Evolutionary conservation across 2,797 vertebrate genomes (phyloP).

Genomic region (Valencia hispanica): DNA sequence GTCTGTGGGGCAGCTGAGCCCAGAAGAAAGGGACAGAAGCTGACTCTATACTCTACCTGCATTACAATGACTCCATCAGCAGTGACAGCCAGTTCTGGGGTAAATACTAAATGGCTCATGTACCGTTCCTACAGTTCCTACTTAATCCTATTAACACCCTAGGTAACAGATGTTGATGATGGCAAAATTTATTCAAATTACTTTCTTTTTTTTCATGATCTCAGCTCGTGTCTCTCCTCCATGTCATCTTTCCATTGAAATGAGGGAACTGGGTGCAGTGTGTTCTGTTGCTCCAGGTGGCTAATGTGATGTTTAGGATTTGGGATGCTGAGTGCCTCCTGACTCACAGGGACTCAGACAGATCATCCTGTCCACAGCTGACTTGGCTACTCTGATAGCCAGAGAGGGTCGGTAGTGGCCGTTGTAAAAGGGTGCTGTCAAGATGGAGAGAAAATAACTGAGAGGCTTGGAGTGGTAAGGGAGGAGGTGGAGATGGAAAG

Average conservation of each 20-base stretch:
- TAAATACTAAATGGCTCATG: conserved; percentile 35
- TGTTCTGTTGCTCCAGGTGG: conserved; percentile 36
- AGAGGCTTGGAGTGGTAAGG: background rate
- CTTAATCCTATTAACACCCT: conserved; percentile 42
- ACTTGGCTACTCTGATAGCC: conserved; percentile 11
- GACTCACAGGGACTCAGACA: conserved; percentile 42
- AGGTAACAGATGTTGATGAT: conserved; percentile 43
- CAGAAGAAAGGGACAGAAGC: conserved; percentile 16
- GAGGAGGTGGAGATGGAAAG: background rate
- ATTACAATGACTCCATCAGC: conserved; percentile 61
- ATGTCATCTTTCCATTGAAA: conserved; percentile 13
- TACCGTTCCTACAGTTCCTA: conserved; percentile 45
- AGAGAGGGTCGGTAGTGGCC: background rate
- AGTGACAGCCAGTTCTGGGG: conserved; percentile 15
- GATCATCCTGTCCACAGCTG: conserved; percentile 30
- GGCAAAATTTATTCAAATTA: conserved; percentile 37
- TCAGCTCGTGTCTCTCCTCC: conserved; percentile 2
- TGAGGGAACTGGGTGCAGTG: conserved; percentile 9
- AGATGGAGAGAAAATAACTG: background rate
- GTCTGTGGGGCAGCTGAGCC: conserved; percentile 15
- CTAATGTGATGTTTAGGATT: conserved; percentile 35
- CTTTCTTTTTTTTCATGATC: conserved; percentile 3
- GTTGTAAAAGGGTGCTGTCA: background rate
- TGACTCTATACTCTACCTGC: conserved; percentile 29
- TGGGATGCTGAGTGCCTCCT: conserved; percentile 29